phyloP scores from a whole-genome alignment of 64 coral and sea anemone species.

The Acropora tenuis region DNA sequence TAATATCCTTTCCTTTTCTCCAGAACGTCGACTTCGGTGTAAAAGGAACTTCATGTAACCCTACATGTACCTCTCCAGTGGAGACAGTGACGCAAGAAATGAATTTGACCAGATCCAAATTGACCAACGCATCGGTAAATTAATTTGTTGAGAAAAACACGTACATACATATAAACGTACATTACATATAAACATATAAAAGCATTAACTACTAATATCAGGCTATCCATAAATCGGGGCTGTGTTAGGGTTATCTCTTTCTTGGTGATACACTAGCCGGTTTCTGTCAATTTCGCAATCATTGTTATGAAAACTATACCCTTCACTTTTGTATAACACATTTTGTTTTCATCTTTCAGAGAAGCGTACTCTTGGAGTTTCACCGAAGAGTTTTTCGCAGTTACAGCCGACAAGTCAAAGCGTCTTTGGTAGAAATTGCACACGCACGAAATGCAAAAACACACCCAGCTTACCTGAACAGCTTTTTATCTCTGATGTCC shows the following conservation, averaged over 20 bases:
- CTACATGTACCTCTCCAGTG: background rate
- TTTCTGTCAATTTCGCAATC: too few relatives aligned
- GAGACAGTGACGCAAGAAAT: background rate
- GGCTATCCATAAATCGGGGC: too few relatives aligned
- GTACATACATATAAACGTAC: too few relatives aligned
- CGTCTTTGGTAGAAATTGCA: conserved; percentile 2
- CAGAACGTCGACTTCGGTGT: background rate
- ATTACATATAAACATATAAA: too few relatives aligned
- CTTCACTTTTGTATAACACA: background rate
- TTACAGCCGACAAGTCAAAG: background rate
- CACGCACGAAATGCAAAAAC: background rate
- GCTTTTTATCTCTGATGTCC: background rate
- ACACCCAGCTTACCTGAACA: background rate
- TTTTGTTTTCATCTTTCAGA: conserved; percentile 1
- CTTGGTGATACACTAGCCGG: too few relatives aligned
- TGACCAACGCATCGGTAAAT: conserved; percentile 13
- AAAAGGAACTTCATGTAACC: background rate
- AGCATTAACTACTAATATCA: too few relatives aligned
- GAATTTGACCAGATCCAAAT: background rate
- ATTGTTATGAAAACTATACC: too few relatives aligned
- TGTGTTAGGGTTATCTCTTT: too few relatives aligned
- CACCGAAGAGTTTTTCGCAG: background rate
- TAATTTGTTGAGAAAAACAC: background rate
- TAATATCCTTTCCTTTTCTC: background rate
- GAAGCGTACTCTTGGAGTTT: conserved; percentile 2